A percentile compares a stretch with the other conserved stretches of the same genome.
phyloP scores from a whole-genome alignment of 2,113 vertebrate species.

The Sitta europaea region DNA sequence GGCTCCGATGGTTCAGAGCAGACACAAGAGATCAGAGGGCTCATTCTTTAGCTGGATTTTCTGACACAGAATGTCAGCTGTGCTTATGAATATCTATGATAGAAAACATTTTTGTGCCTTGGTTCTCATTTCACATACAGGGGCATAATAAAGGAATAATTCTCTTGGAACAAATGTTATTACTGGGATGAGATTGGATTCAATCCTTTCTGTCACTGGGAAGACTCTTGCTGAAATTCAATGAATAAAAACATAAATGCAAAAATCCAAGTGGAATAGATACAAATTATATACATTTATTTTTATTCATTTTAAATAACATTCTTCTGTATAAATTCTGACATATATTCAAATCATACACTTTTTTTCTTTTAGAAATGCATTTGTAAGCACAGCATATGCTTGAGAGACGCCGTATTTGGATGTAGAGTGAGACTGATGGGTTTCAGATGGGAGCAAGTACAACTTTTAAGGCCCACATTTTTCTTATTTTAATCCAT shows the following conservation, averaged over 20 bases:
- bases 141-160: not conserved
- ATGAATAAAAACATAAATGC: slow-evolving; percentile 43
- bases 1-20: not conserved
- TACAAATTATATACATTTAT: slow-evolving; percentile 86
- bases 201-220: not conserved
- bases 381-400: slow-evolving; percentile 65
- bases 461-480: slow-evolving; percentile 62
- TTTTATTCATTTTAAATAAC: slow-evolving; percentile 82
- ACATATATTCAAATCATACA: slow-evolving; percentile 81
- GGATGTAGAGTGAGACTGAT: slow-evolving; percentile 53
- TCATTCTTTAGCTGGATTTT: not conserved
- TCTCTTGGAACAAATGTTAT: slow-evolving; percentile 9
- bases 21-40: not conserved
- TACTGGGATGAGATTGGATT: not conserved
- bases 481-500: slow-evolving; percentile 54
- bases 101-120: not conserved
- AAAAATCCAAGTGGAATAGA: slow-evolving; percentile 61
- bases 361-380: slow-evolving; percentile 70
- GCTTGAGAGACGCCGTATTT: slow-evolving; percentile 47
- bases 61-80: not conserved
- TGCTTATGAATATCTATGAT: not conserved
- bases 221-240: not conserved
- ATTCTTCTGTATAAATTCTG: slow-evolving; percentile 82
- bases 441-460: slow-evolving; percentile 59
- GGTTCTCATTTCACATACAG: not conserved